A percentile compares a stretch with the other conserved stretches of the same genome.
These are phyloP conservation scores for Scaptomyza pallida DNA, from an alignment of 1,140 invertebrate species.

Conservation along the genomic window DNA sequence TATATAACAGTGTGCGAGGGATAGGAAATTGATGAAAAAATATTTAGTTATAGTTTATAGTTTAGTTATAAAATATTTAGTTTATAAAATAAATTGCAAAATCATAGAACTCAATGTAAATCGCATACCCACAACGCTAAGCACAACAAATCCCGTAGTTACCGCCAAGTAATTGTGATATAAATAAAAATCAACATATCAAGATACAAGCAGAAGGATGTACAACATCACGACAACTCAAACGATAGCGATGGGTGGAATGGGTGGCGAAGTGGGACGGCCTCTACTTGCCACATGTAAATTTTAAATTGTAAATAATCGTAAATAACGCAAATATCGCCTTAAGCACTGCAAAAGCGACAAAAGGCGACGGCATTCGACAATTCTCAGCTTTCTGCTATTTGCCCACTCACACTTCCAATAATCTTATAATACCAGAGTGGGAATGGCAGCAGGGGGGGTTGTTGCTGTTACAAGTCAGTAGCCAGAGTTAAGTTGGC, in stretches of 20 bases:
- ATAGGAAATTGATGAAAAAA: too few relatives aligned
- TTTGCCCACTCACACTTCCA: slow-evolving; percentile 63
- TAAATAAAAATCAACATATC: slow-evolving; percentile 79
- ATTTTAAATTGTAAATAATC: slow-evolving; percentile 82
- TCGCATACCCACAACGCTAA: slow-evolving; percentile 17
- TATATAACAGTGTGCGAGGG: not conserved
- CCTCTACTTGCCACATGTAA: slow-evolving; percentile 61
- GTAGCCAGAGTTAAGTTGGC: slow-evolving; percentile 65
- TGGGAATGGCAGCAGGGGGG: not conserved
- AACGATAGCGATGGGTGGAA: not conserved
- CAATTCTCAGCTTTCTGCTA: slow-evolving; percentile 27
- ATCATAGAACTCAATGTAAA: slow-evolving; percentile 14
- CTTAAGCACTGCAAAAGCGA: slow-evolving; percentile 67
- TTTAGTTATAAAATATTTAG: too few relatives aligned
- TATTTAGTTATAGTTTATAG: too few relatives aligned
- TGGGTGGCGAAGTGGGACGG: too few relatives aligned
- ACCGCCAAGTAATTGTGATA: slow-evolving; percentile 69
- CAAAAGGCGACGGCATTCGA: slow-evolving; percentile 53
- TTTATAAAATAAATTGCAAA: too few relatives aligned
- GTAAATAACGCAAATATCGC: slow-evolving; percentile 82
- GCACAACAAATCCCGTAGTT: slow-evolving; percentile 52
- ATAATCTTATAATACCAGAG: slow-evolving; percentile 60
- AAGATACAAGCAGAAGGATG: slow-evolving; percentile 70
- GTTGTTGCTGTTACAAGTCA: slow-evolving; percentile 55
- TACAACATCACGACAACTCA: slow-evolving; percentile 22